Evolutionary conservation across 30 jellyfish, hydroid and myxozoan species (phyloP).

Genomic region (Nemopilema nomurai): DNA sequence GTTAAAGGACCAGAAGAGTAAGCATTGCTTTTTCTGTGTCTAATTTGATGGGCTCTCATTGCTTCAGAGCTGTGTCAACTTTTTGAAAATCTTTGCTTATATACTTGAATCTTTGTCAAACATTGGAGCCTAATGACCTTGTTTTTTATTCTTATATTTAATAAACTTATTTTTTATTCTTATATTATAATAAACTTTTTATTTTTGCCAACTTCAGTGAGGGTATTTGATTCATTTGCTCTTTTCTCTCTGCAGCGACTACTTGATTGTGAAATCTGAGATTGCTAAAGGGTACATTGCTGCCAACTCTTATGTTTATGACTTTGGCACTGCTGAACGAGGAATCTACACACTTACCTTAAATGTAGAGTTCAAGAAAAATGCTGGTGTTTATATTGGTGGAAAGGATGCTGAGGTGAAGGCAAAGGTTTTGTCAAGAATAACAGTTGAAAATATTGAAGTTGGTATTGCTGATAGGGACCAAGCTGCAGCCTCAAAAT

Average conservation of each 20-base stretch:
- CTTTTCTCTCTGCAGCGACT: slow-evolving; percentile 69
- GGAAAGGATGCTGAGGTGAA: slow-evolving; percentile 61
- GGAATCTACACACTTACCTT: slow-evolving; percentile 78
- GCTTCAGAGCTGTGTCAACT: too few species aligned
- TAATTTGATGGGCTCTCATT: too few species aligned
- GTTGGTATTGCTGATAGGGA: slow-evolving; percentile 89
- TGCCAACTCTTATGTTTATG: slow-evolving; percentile 79
- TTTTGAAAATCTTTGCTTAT: too few species aligned
- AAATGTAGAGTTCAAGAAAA: slow-evolving; percentile 51
- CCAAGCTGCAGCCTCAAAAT: slow-evolving; percentile 69
- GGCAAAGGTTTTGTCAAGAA: slow-evolving; percentile 84
- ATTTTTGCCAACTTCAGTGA: too few species aligned
- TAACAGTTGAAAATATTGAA: slow-evolving; percentile 84
- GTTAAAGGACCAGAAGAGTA: slow-evolving; percentile 81
- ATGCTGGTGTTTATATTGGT: slow-evolving; percentile 51
- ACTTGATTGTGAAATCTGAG: slow-evolving; percentile 75
- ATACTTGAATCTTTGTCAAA: too few species aligned
- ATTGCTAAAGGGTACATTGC: slow-evolving; percentile 95
- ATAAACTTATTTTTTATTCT: too few species aligned
- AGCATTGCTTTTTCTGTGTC: slow-evolving; percentile 5
- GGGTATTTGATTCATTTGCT: too few species aligned
- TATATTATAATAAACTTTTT: too few species aligned
- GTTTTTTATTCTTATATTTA: too few species aligned
- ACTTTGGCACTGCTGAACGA: slow-evolving; percentile 68
- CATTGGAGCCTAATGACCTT: too few species aligned